Percentiles rank a stretch among this genome's conserved stretches.
These are phyloP conservation scores for Babyrousa celebensis DNA, from an alignment of 2,797 vertebrate species.

Conservation along the genomic window DNA sequence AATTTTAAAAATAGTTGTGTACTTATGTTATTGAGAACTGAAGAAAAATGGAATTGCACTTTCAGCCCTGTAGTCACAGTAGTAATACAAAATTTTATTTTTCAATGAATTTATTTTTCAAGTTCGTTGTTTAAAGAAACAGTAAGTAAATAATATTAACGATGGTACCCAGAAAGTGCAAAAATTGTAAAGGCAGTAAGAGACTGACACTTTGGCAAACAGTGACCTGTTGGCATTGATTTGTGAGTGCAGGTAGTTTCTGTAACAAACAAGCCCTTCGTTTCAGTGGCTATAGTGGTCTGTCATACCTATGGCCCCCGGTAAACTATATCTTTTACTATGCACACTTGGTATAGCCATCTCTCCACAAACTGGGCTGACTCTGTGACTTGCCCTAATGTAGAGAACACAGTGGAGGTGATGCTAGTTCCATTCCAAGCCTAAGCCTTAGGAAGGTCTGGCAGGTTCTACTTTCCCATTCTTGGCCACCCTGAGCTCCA, in stretches of 20 bases:
- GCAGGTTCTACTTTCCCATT: background rate
- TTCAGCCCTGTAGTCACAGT: background rate
- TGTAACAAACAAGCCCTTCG: background rate
- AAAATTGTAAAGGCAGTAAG: background rate
- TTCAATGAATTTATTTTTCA: background rate
- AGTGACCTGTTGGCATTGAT: background rate
- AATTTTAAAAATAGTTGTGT: background rate
- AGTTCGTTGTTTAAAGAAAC: background rate
- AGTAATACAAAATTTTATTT: background rate
- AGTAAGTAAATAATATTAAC: background rate
- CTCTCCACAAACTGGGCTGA: accelerated
- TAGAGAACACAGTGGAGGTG: accelerated
- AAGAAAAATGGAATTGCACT: background rate
- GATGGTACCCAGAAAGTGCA: background rate
- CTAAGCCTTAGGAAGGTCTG: background rate
- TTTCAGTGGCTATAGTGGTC: background rate
- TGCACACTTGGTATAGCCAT: background rate
- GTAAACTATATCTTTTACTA: background rate
- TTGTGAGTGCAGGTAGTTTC: background rate
- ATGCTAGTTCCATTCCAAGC: background rate
- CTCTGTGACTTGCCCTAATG: background rate
- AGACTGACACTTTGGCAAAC: background rate
- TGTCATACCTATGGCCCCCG: accelerated
- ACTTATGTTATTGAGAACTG: background rate
- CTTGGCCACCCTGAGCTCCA: background rate